A percentile compares a stretch with the other conserved stretches of the same genome.
phyloP scores from a whole-genome alignment of 1,140 invertebrate genomes.

The Papilio helenus region DNA sequence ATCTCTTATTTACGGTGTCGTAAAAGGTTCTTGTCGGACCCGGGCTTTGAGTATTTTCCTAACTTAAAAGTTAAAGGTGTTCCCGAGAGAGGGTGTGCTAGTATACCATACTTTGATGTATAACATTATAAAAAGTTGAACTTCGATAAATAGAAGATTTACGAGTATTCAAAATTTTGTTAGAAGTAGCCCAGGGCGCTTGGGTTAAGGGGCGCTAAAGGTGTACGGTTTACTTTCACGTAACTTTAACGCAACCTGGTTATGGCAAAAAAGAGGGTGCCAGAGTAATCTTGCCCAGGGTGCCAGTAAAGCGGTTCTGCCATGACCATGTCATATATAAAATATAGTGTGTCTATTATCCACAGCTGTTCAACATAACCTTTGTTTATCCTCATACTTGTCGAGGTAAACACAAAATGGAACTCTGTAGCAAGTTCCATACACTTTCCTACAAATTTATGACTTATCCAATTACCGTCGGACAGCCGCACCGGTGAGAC shows the following conservation, averaged over 20 bases:
- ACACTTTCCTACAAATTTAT: background rate
- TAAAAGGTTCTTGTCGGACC: conserved; percentile 12
- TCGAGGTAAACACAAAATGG: background rate
- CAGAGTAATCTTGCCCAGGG: too few relatives aligned
- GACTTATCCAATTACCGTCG: conserved; percentile 6
- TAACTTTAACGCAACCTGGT: too few relatives aligned
- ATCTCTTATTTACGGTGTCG: background rate
- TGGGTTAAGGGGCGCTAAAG: too few relatives aligned
- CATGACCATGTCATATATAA: background rate
- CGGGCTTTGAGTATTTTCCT: conserved; percentile 8
- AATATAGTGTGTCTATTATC: background rate
- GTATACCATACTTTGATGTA: background rate
- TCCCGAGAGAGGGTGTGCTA: background rate
- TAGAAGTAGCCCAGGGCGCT: too few relatives aligned
- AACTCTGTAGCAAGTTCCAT: conserved; percentile 9
- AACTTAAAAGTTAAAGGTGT: conserved; percentile 10
- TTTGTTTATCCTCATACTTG: conserved; percentile 3
- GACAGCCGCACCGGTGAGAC: background rate
- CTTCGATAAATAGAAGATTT: background rate
- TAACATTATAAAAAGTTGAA: background rate
- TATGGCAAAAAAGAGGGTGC: too few relatives aligned
- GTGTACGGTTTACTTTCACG: too few relatives aligned
- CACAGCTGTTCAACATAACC: background rate
- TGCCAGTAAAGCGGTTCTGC: too few relatives aligned
- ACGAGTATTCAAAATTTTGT: background rate